phyloP scores from a whole-genome alignment of 2,888 invertebrate species.

The Nudaria mundana region DNA sequence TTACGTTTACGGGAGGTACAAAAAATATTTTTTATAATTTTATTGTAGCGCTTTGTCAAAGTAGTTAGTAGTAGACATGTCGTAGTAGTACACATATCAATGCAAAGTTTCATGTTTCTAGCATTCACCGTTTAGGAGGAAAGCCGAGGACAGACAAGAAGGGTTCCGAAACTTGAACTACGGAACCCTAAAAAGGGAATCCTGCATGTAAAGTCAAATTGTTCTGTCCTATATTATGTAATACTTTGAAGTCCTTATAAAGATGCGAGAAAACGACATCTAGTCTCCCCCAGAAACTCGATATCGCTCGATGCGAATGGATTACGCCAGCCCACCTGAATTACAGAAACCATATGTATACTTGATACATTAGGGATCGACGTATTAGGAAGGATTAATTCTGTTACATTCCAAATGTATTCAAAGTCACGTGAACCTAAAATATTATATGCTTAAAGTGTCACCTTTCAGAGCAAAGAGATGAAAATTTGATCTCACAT shows the following conservation, averaged over 20 bases:
- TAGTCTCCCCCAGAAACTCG: constrained; percentile 63
- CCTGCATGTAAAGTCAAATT: constrained; percentile 17
- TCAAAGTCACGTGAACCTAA: constrained; percentile 48
- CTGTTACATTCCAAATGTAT: constrained; percentile 59
- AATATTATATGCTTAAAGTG: constrained; percentile 44
- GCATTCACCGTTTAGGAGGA: no score
- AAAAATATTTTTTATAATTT: no score
- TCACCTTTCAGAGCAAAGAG: constrained; percentile 11
- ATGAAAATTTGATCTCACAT: constrained; percentile 8
- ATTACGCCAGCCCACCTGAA: constrained; percentile 72
- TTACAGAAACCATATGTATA: constrained; percentile 77
- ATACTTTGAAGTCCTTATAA: constrained; percentile 36
- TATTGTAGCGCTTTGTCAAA: no score
- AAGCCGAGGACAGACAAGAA: no score
- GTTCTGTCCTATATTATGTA: constrained; percentile 22
- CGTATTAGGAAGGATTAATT: constrained; percentile 72
- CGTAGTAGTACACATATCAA: no score
- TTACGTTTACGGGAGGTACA: no score
- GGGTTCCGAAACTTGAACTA: no score
- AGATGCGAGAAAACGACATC: constrained; percentile 54
- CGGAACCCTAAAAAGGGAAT: no score
- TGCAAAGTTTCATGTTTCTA: no score
- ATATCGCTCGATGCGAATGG: constrained; percentile 66
- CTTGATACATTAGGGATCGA: constrained; percentile 67
- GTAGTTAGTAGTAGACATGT: no score